A percentile compares a stretch with the other conserved stretches of the same genome.
phyloP scores from a whole-genome alignment of 2,888 invertebrate species.

The Aplocera efformata region DNA sequence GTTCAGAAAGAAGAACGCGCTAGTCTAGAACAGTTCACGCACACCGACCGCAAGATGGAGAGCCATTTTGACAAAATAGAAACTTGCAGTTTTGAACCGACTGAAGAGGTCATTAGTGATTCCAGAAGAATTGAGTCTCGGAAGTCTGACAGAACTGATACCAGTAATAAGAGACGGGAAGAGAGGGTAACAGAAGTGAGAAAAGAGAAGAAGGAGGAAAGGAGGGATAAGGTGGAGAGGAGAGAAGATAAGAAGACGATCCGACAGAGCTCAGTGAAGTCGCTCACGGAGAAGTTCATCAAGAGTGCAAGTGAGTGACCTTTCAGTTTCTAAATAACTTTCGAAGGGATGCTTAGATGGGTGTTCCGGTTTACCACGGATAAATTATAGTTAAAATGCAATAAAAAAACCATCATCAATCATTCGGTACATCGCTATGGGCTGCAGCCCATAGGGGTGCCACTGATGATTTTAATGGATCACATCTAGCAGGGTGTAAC shows the following conservation, averaged over 20 bases:
- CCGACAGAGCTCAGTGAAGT: slow-evolving; percentile 87
- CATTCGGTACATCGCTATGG: too few relatives aligned
- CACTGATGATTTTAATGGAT: too few relatives aligned
- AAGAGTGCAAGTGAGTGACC: slow-evolving; percentile 80
- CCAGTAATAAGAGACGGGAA: slow-evolving; percentile 15
- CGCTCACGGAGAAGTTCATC: slow-evolving; percentile 89
- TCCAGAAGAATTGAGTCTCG: slow-evolving; percentile 13
- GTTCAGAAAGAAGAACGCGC: slow-evolving; percentile 64
- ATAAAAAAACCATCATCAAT: too few relatives aligned
- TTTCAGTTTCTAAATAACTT: not conserved
- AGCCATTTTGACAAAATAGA: slow-evolving; percentile 16
- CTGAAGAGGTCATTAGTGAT: slow-evolving; percentile 14
- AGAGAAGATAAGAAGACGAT: slow-evolving; percentile 71
- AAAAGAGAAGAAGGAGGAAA: slow-evolving; percentile 32
- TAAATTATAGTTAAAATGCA: too few relatives aligned
- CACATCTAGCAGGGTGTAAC: too few relatives aligned
- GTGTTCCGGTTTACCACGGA: too few relatives aligned
- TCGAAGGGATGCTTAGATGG: too few relatives aligned
- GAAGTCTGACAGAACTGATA: slow-evolving; percentile 24
- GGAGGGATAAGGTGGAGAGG: slow-evolving; percentile 37
- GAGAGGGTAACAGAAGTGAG: slow-evolving; percentile 38
- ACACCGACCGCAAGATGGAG: slow-evolving; percentile 46
- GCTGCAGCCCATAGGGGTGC: too few relatives aligned
- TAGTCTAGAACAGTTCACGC: slow-evolving; percentile 66
- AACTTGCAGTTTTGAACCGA: slow-evolving; percentile 38